Evolutionary conservation across 2,888 invertebrate species (phyloP).

Genomic region (Sturmia bella): DNA sequence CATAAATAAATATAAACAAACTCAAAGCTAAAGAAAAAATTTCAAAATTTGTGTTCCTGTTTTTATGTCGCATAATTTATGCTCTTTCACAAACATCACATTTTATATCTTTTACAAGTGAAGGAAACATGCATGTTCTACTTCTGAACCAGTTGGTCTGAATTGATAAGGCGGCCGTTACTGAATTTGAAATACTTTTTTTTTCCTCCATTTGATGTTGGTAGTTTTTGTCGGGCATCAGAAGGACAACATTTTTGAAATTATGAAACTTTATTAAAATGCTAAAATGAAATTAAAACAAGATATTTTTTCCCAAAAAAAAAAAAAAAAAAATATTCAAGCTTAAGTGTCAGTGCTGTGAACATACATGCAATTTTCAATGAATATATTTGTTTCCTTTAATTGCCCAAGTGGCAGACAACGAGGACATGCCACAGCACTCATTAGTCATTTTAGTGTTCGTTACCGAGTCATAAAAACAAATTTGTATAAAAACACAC

Average conservation of each 20-base stretch:
- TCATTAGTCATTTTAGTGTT: slow-evolving; percentile 37
- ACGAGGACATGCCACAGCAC: slow-evolving; percentile 21
- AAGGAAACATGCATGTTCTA: slow-evolving; percentile 10
- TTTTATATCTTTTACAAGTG: background rate
- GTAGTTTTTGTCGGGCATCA: background rate
- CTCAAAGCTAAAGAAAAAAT: slow-evolving; percentile 1
- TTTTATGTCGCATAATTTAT: slow-evolving; percentile 61
- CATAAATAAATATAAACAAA: no score
- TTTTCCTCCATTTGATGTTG: background rate
- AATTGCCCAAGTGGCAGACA: slow-evolving; percentile 34
- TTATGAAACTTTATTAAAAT: slow-evolving; percentile 42
- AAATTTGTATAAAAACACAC: background rate
- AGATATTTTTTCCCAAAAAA: background rate
- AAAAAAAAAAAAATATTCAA: no score
- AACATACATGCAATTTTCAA: slow-evolving; percentile 47
- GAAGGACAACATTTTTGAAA: background rate
- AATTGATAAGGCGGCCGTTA: slow-evolving; percentile 33
- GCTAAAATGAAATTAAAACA: slow-evolving; percentile 33
- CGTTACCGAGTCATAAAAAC: slow-evolving; percentile 11
- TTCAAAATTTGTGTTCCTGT: slow-evolving; percentile 19
- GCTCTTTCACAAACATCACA: slow-evolving; percentile 23
- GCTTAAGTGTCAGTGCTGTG: slow-evolving; percentile 46
- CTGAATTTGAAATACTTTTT: slow-evolving; percentile 16
- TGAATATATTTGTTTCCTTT: slow-evolving; percentile 46
- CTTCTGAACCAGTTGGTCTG: slow-evolving; percentile 28